Evolutionary conservation across 1,140 invertebrate species (phyloP).

Genomic region (Drosophila burlai): DNA sequence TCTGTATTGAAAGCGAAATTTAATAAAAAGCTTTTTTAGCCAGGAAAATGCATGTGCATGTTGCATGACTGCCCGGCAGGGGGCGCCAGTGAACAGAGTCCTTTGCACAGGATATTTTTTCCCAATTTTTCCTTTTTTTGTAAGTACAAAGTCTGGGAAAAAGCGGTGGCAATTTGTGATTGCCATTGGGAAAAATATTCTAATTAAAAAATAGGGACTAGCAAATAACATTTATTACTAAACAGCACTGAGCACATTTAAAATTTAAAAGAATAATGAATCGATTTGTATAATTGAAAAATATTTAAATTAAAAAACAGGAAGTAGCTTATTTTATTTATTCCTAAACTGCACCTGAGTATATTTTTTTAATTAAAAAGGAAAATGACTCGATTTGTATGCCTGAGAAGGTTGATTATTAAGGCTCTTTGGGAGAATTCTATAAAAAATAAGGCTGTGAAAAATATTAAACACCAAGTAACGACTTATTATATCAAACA

Average conservation of each 20-base stretch:
- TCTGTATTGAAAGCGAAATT: constrained; percentile 78
- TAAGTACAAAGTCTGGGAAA: background rate
- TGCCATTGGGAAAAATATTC: constrained; percentile 10
- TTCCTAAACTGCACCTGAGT: background rate
- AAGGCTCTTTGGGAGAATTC: background rate
- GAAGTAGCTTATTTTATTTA: background rate
- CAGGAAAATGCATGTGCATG: constrained; percentile 43
- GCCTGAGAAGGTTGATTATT: background rate
- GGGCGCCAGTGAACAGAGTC: constrained; percentile 39
- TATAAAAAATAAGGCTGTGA: background rate
- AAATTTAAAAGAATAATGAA: constrained; percentile 2
- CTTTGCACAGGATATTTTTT: constrained; percentile 29
- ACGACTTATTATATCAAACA: background rate
- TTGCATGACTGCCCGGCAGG: constrained; percentile 58
- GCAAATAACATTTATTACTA: background rate
- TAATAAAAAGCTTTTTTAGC: constrained; percentile 59
- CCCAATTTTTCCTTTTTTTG: constrained; percentile 4
- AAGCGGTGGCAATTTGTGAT: constrained; percentile 1
- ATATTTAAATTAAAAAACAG: constrained; percentile 16
- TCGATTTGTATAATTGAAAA: constrained; percentile 1
- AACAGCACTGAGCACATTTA: background rate
- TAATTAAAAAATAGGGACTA: constrained; percentile 18
- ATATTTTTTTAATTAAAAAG: background rate
- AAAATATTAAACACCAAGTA: background rate
- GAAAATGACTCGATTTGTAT: constrained; percentile 1